Percentiles rank a stretch among this genome's conserved stretches.
Conservation (phyloP, 2,797 vertebrate species). For the Eulemur rubriventer region DNA sequence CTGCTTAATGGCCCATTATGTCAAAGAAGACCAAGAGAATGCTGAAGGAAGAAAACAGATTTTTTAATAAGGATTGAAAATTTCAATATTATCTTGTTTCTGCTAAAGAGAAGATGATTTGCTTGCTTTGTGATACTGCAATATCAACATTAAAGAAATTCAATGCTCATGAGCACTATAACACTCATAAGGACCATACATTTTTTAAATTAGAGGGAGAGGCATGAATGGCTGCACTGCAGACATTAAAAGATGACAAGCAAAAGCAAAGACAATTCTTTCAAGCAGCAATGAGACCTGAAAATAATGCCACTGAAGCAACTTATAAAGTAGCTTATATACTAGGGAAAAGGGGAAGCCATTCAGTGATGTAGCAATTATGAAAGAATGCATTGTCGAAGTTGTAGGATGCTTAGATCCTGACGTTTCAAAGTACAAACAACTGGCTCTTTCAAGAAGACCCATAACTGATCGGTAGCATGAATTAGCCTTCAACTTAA, state of each 20-base stretch:
- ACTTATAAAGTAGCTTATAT: not conserved
- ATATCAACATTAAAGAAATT: not conserved
- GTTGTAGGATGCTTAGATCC: not conserved
- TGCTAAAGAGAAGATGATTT: too few species aligned
- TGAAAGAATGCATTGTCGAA: not conserved
- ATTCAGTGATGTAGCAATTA: not conserved
- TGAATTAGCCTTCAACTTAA: not conserved
- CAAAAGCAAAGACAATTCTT: not conserved
- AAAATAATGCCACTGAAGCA: not conserved
- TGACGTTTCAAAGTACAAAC: not conserved
- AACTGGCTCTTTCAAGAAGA: not conserved
- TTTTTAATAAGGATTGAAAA: too few species aligned
- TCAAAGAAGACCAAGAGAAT: too few species aligned
- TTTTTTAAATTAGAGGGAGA: not conserved
- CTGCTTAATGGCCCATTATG: too few species aligned
- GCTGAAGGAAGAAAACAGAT: too few species aligned
- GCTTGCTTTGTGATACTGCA: too few species aligned
- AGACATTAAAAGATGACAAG: not conserved
- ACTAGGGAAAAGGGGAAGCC: not conserved
- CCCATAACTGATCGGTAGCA: not conserved
- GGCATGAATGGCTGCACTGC: not conserved
- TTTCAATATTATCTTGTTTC: too few species aligned
- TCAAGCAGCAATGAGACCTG: not conserved
- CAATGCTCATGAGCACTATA: too few species aligned
- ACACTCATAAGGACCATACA: too few species aligned